A percentile compares a stretch with the other conserved stretches of the same genome.
Conservation (phyloP, 2,797 vertebrate species). For the Neosilurus hyrtlii region DNA sequence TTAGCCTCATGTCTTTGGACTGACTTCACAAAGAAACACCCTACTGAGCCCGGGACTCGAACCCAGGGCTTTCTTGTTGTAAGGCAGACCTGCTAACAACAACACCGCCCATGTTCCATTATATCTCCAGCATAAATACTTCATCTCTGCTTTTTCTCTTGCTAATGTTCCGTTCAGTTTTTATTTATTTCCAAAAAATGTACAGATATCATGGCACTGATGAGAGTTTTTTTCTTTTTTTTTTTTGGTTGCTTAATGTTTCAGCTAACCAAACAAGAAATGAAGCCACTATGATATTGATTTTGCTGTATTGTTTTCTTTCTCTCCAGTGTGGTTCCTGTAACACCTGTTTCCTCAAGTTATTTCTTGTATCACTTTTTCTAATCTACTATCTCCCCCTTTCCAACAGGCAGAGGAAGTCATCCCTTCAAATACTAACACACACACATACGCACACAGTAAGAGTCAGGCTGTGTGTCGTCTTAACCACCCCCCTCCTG, state of each 20-base stretch:
- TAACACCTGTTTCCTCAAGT: constrained; percentile 36
- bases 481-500: constrained; percentile 50
- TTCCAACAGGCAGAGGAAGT: constrained; percentile 31
- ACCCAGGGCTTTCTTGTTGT: too few species aligned
- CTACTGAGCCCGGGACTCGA: too few species aligned
- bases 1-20: too few species aligned
- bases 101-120: neutral
- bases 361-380: neutral
- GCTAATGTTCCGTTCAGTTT: neutral
- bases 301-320: constrained; percentile 40
- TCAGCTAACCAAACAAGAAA: neutral
- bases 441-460: constrained; percentile 51
- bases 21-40: too few species aligned
- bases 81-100: too few species aligned
- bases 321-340: neutral
- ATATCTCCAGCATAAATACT: neutral
- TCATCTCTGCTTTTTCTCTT: neutral
- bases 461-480: constrained; percentile 56
- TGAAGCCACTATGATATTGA: constrained; percentile 55
- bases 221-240: neutral
- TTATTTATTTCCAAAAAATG: neutral
- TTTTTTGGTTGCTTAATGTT: neutral
- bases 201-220: neutral
- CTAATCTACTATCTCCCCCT: neutral
- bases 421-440: constrained; percentile 11